Base-by-base conservation (phyloP, 2,888 invertebrate species). In the Belgica antarctica region DNA sequence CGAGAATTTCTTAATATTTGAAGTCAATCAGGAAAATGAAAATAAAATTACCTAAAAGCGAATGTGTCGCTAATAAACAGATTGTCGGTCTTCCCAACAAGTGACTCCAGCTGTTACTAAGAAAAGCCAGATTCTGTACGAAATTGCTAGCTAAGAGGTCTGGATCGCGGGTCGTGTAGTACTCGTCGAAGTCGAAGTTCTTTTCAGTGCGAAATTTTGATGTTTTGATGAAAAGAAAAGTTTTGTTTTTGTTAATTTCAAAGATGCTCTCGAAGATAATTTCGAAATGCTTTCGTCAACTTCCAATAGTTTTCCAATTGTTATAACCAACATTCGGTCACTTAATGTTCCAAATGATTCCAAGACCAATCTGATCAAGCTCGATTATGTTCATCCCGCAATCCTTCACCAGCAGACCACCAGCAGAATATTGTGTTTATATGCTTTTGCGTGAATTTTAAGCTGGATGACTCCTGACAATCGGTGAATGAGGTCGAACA, bases 141-240 rank as follows among this genome's bases (percentile, higher is more conserved):
- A 96, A 91, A 80, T 91, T 93, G 84, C 96, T 94, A 79, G 94
- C 90, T 81, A 96, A 88, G 81, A 97, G 88, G 78, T 92, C 93
- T 80, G 92, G 90, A 85, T 98, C 98, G 79, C 94, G 92, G 76
- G 94, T 94, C 81, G 94, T 91, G 88, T 97, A 98, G 87, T 95
- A 96, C 80, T 95, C 90, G 81, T 94, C 92, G 81, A 87, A 87
- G 84, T 92, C 92, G 85, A 92, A 88, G 82, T 90, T 92, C 92
- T 92, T 87, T 74, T n/a, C n/a, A n/a, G n/a, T n/a, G n/a, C n/a
- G n/a, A 81, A 80, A 77, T 24, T 25, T 61, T 27, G 41, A 57
- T 46, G 41, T 66, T 66, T 46, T n/a, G n/a, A n/a, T n/a, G n/a
- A n/a, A n/a, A 41, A 41, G 15, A 41, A n/a, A 41, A 41, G 15